Evolutionary conservation across 30 jellyfish, hydroid and myxozoan species (phyloP).

Genomic region (Turritopsis rubra): DNA sequence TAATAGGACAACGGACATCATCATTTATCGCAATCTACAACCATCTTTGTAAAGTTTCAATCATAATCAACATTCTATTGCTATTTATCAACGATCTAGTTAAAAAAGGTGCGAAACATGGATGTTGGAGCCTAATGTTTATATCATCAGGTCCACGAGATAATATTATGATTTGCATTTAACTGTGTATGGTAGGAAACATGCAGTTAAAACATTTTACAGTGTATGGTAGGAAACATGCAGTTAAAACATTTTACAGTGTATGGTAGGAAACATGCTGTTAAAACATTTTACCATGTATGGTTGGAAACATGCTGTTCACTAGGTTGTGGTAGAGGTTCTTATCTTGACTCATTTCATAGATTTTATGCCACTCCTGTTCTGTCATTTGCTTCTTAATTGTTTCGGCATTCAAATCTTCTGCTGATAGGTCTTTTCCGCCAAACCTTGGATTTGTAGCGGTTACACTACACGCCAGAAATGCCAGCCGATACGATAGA

Average conservation of each 20-base stretch:
- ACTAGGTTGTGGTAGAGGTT: constrained; percentile 80
- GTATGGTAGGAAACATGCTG: constrained; percentile 99
- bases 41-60: too few species aligned
- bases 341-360: constrained; percentile 98
- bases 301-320: constrained; percentile 99
- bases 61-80: too few species aligned
- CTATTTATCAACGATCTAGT: too few species aligned
- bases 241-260: constrained; percentile 88
- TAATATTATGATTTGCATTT: too few species aligned
- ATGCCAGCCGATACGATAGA: constrained; percentile 87
- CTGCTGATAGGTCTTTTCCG: constrained; percentile 87
- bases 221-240: too few species aligned
- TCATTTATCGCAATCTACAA: too few species aligned
- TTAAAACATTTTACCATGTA: constrained; percentile 93
- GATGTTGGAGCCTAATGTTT: too few species aligned
- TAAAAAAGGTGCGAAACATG: too few species aligned
- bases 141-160: too few species aligned
- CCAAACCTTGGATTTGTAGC: constrained; percentile 99
- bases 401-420: constrained; percentile 96
- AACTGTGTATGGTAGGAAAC: too few species aligned
- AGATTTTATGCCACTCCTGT: constrained; percentile 95
- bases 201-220: too few species aligned
- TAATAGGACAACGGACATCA: too few species aligned
- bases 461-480: constrained; percentile 96
- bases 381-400: constrained; percentile 98